Evolutionary conservation across 2,113 vertebrate species (phyloP).

Genomic region (Rana temporaria): DNA sequence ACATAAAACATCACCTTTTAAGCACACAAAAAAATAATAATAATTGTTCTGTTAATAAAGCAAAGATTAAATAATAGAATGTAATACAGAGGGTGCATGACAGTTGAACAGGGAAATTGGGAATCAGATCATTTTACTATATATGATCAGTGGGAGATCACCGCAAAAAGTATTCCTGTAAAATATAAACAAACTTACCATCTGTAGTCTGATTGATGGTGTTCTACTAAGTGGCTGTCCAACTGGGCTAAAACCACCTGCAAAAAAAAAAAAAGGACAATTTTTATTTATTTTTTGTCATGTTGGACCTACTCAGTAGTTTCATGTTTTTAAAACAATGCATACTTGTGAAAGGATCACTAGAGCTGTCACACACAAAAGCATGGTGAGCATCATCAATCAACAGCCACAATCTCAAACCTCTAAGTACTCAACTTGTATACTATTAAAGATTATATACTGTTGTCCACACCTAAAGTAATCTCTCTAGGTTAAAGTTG

Average conservation of each 20-base stretch:
- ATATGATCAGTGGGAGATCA: no score
- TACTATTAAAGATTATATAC: no score
- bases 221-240: conserved; percentile 75
- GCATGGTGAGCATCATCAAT: background rate
- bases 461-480: no score
- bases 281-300: conserved; percentile 64
- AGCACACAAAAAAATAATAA: no score
- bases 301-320: conserved; percentile 65
- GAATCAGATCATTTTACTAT: no score
- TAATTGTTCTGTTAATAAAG: no score
- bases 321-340: conserved; percentile 73
- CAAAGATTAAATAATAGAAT: no score
- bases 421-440: background rate
- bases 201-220: conserved; percentile 76
- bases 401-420: background rate
- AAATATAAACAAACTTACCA: conserved; percentile 70
- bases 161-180: background rate
- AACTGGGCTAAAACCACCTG: conserved; percentile 82
- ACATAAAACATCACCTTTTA: no score
- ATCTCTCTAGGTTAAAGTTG: no score
- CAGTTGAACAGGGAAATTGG: no score
- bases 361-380: conserved; percentile 64
- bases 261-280: conserved; percentile 64
- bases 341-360: conserved; percentile 63
- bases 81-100: no score